Base-by-base conservation (phyloP, 2,113 vertebrate species). In the Cavia porcellus region DNA sequence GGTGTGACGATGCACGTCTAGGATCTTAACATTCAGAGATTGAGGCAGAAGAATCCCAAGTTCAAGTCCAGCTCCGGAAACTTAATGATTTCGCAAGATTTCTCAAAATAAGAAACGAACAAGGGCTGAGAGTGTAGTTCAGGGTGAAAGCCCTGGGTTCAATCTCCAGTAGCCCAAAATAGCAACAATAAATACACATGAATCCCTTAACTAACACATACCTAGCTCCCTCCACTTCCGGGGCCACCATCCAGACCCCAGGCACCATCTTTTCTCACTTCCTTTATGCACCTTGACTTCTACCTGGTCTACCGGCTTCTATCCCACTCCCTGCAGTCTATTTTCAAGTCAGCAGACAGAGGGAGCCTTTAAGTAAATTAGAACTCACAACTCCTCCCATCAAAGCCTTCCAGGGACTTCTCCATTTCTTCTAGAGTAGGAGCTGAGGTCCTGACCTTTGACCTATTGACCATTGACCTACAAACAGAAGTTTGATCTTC, bases 321-420 rank as follows among this genome's bases (percentile, higher is more conserved):
- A 30, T 24, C 9, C 5, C 70, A 22, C 38, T 45, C 45, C 38
- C 28, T 50, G 42, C 7, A 77, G 19, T 62, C 32, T 57, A 20
- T 70, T 91, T 52, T 88, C 38, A 95, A 93, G 75, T 12, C 61
- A 72, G 32, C 47, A 91, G 91, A 45, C 57, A 55, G 50, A 95
- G 42, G 25, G 35, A 61, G 3, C 7, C 24, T 93, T 77, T 66
- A 52, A 50, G 93, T 55, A 57, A 82, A 11, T 62, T 88, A 80
- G 14, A 84, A 88, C 61, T 59, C 57, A 93, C 52, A 66, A 4
- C n/a, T 61, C 6, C 35, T 95, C 72, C 88, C 20, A 86, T 82
- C 42, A 75, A 92, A 93, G 59, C 19, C n/a, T 86, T 75, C 45
- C 12, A 82, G 88, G 92, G 72, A 15, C 25, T 19, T 52, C 11